These are phyloP conservation scores for Hedya salicella DNA, from an alignment of 2,888 invertebrate species.

Conservation along the genomic window DNA sequence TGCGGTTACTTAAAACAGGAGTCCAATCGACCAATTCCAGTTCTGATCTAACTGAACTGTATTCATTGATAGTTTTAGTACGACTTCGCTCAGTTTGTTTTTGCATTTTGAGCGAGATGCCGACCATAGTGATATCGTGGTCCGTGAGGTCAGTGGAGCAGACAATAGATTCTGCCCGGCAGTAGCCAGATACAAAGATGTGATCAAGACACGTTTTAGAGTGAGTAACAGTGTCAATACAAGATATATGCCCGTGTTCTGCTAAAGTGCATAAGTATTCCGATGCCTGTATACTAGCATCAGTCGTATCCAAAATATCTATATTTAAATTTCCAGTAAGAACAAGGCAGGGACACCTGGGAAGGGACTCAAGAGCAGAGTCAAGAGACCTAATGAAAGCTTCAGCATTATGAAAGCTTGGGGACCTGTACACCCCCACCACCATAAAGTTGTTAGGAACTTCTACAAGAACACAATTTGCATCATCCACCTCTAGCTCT, in stretches of 20 bases:
- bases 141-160: slow-evolving; percentile 16
- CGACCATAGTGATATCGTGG: slow-evolving; percentile 22
- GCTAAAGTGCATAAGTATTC: slow-evolving; percentile 22
- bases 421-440: slow-evolving; percentile 23
- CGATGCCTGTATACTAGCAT: not conserved
- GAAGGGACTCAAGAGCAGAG: not conserved
- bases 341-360: not conserved
- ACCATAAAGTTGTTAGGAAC: slow-evolving; percentile 1
- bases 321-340: slow-evolving; percentile 37
- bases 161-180: slow-evolving; percentile 1
- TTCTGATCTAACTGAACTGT: too few species aligned
- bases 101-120: not conserved
- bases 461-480: slow-evolving; percentile 28
- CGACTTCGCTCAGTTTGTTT: too few species aligned
- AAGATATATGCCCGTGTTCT: slow-evolving; percentile 4
- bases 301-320: slow-evolving; percentile 6
- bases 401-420: slow-evolving; percentile 13
- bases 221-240: slow-evolving; percentile 8
- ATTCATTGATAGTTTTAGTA: too few species aligned
- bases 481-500: slow-evolving; percentile 22
- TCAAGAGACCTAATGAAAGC: slow-evolving; percentile 21
- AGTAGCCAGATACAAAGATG: slow-evolving; percentile 14
- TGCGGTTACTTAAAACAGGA: too few species aligned
- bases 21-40: too few species aligned
- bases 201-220: slow-evolving; percentile 32